Conservation (phyloP, 2,113 vertebrate species). For the Nettapus auritus region DNA sequence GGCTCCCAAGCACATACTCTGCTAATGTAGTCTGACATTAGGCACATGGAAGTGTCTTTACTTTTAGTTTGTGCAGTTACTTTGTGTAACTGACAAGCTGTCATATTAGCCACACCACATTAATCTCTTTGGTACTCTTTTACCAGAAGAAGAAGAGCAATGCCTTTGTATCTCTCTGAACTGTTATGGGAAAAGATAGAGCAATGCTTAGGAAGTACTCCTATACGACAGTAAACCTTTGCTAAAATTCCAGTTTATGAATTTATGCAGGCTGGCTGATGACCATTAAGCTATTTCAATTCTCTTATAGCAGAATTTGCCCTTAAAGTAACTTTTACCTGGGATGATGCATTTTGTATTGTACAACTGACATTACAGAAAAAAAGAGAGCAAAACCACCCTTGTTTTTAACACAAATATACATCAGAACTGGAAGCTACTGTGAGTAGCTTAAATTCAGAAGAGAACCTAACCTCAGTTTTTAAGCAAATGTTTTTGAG, state of each 20-base stretch:
- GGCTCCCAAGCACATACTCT: background rate
- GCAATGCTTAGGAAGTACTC: background rate
- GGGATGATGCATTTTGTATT: background rate
- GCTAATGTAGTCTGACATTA: background rate
- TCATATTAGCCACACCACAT: background rate
- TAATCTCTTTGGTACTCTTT: background rate
- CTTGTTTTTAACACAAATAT: background rate
- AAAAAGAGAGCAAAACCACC: background rate
- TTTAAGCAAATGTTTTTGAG: background rate
- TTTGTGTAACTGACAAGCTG: background rate
- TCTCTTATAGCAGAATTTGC: background rate
- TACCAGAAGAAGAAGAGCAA: background rate
- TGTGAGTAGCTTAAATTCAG: background rate
- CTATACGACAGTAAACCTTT: background rate
- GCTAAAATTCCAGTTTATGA: background rate
- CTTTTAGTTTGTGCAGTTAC: background rate
- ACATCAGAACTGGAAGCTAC: background rate
- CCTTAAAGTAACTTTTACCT: background rate
- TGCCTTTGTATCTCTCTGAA: background rate
- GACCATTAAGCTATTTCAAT: background rate
- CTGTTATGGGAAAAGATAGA: background rate
- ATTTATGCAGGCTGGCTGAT: background rate
- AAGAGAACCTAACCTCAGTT: background rate
- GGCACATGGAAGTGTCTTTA: background rate
- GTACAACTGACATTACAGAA: background rate